A percentile compares a stretch with the other conserved stretches of the same genome.
These are phyloP conservation scores for Drosophila paranaensis DNA, from an alignment of 2,888 invertebrate genomes.

Conservation along the genomic window DNA sequence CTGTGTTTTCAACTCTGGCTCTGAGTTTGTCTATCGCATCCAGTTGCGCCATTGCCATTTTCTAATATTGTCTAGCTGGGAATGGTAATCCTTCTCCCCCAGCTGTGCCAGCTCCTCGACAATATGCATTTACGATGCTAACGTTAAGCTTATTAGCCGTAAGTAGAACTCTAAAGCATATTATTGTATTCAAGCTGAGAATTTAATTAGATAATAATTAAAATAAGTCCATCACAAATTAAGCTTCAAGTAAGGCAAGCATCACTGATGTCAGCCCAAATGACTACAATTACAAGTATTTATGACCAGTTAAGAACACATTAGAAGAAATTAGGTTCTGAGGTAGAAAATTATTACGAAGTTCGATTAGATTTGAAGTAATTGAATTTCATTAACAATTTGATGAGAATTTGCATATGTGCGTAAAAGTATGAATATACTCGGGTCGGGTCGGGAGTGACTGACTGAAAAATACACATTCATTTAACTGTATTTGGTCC, in stretches of 20 bases:
- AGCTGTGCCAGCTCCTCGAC: slow-evolving; percentile 17
- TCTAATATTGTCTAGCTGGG: slow-evolving; percentile 42
- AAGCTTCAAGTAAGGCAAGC: not conserved
- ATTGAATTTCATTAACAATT: no score
- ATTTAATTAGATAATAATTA: not conserved
- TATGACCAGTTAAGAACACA: no score
- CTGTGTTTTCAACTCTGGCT: slow-evolving; percentile 10
- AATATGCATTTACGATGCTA: slow-evolving; percentile 16
- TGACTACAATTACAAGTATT: no score
- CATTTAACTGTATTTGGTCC: slow-evolving; percentile 19
- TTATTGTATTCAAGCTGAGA: slow-evolving; percentile 2
- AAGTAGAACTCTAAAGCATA: not conserved
- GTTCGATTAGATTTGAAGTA: no score
- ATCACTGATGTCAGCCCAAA: not conserved
- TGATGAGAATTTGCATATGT: no score
- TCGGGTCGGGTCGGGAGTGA: no score
- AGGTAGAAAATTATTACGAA: no score
- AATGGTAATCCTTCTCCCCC: slow-evolving; percentile 30
- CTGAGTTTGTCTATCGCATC: slow-evolving; percentile 12
- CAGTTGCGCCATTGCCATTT: slow-evolving; percentile 38
- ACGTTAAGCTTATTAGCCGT: slow-evolving; percentile 42
- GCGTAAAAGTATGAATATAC: no score
- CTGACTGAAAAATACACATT: no score
- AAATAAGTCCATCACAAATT: not conserved
- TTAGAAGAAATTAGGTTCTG: no score